These are phyloP conservation scores for Pseudotriccus pelzelni DNA, from an alignment of 2,797 vertebrate genomes.

Conservation along the genomic window DNA sequence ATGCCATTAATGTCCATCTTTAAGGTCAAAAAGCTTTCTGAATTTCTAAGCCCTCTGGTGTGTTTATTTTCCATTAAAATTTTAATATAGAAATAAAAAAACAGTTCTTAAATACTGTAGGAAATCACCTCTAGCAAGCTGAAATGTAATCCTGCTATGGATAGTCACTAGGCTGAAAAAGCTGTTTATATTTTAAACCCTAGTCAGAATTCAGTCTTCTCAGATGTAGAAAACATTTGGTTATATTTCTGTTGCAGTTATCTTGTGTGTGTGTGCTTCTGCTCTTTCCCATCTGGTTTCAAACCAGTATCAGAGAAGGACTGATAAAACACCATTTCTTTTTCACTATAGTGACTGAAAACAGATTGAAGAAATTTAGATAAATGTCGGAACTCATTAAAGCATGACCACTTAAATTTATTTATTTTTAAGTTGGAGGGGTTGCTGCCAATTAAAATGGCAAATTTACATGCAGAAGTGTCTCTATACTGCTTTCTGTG, in stretches of 20 bases:
- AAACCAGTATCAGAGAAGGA: slow-evolving; percentile 24
- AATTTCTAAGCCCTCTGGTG: slow-evolving; percentile 41
- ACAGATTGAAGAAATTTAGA: slow-evolving; percentile 66
- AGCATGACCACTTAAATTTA: slow-evolving; percentile 49
- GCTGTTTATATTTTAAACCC: slow-evolving; percentile 20
- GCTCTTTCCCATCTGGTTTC: slow-evolving; percentile 64
- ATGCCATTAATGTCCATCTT: slow-evolving; percentile 25
- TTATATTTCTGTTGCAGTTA: slow-evolving; percentile 63
- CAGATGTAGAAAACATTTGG: slow-evolving; percentile 64
- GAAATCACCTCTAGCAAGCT: slow-evolving; percentile 42
- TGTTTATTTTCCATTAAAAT: slow-evolving; percentile 37
- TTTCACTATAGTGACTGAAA: slow-evolving; percentile 64
- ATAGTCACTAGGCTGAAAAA: slow-evolving; percentile 35
- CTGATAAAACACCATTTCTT: slow-evolving; percentile 52
- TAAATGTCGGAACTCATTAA: slow-evolving; percentile 53
- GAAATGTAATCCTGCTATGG: slow-evolving; percentile 56
- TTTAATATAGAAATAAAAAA: slow-evolving; percentile 65
- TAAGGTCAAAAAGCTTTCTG: slow-evolving; percentile 38
- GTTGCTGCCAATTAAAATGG: slow-evolving; percentile 54
- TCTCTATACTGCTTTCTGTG: not conserved
- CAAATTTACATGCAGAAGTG: slow-evolving; percentile 25
- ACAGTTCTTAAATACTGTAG: slow-evolving; percentile 1
- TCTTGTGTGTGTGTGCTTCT: slow-evolving; percentile 40
- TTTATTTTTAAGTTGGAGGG: slow-evolving; percentile 47
- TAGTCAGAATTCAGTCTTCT: slow-evolving; percentile 19